Conservation (phyloP, 2,888 invertebrate genomes). For the Meganola albula region DNA sequence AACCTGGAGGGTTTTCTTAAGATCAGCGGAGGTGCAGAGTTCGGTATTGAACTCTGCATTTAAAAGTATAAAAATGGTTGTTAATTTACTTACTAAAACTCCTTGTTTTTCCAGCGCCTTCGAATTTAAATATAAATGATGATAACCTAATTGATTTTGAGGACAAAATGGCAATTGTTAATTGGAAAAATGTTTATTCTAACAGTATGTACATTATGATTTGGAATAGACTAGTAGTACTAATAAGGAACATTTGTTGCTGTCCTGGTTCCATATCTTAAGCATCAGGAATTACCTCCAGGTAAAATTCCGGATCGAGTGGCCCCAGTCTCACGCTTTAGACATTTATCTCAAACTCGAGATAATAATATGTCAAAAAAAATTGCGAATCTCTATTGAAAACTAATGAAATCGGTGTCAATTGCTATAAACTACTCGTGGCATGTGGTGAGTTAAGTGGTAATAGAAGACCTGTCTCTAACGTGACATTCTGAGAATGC, state of each 20-base stretch:
- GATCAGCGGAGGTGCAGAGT: background rate
- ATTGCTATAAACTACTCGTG: too few species aligned
- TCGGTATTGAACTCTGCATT: background rate
- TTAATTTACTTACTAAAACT: background rate
- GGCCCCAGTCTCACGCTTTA: too few species aligned
- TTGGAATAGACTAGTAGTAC: background rate
- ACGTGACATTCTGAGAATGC: too few species aligned
- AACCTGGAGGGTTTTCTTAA: too few species aligned
- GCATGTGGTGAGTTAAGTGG: too few species aligned
- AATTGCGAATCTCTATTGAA: too few species aligned
- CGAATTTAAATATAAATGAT: constrained; percentile 11
- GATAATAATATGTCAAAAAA: too few species aligned
- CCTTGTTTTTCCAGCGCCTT: constrained; percentile 24
- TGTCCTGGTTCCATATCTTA: background rate
- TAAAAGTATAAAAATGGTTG: constrained; percentile 5
- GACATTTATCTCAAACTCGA: too few species aligned
- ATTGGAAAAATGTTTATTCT: constrained; percentile 17
- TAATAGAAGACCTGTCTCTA: too few species aligned
- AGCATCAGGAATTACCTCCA: too few species aligned
- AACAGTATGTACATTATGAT: constrained; percentile 12
- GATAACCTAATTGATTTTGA: constrained; percentile 13
- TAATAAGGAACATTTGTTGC: background rate
- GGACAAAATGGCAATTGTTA: constrained; percentile 17
- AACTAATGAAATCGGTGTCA: too few species aligned
- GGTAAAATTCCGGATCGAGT: background rate